Conservation (phyloP, 2,113 vertebrate species). For the Siniperca chuatsi region DNA sequence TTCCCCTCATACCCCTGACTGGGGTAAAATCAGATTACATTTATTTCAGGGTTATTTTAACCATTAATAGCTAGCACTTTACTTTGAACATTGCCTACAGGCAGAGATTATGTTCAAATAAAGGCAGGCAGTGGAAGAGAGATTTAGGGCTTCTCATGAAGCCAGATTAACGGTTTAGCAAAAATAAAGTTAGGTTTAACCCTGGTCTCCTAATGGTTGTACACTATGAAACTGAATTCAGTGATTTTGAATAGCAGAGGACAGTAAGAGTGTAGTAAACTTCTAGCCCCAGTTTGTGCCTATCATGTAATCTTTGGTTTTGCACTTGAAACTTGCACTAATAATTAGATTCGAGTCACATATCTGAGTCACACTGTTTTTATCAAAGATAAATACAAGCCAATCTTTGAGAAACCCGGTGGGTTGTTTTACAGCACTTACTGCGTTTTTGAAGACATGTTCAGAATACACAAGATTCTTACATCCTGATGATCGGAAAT, state of each 20-base stretch:
- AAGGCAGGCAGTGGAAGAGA: conserved; percentile 65
- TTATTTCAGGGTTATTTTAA: conserved; percentile 73
- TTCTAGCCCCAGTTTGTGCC: neutral
- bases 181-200: conserved; percentile 52
- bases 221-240: conserved; percentile 36
- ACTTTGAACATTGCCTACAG: conserved; percentile 63
- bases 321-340: conserved; percentile 16
- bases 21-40: conserved; percentile 71
- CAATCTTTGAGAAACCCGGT: conserved; percentile 24
- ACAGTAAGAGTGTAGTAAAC: conserved; percentile 29
- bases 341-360: conserved; percentile 51
- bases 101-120: conserved; percentile 67
- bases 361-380: conserved; percentile 39
- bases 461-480: conserved; percentile 30
- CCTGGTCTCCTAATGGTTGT: conserved; percentile 17
- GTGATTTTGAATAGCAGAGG: conserved; percentile 44
- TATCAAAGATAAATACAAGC: conserved; percentile 47
- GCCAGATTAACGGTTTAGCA: conserved; percentile 41
- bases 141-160: conserved; percentile 57
- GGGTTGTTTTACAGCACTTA: conserved; percentile 28
- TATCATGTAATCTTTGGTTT: conserved; percentile 26
- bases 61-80: conserved; percentile 72
- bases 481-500: neutral
- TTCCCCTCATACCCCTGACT: conserved; percentile 38
- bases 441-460: conserved; percentile 31